Evolutionary conservation across 2,888 invertebrate species (phyloP).

Genomic region (Cheilosia scutellata): DNA sequence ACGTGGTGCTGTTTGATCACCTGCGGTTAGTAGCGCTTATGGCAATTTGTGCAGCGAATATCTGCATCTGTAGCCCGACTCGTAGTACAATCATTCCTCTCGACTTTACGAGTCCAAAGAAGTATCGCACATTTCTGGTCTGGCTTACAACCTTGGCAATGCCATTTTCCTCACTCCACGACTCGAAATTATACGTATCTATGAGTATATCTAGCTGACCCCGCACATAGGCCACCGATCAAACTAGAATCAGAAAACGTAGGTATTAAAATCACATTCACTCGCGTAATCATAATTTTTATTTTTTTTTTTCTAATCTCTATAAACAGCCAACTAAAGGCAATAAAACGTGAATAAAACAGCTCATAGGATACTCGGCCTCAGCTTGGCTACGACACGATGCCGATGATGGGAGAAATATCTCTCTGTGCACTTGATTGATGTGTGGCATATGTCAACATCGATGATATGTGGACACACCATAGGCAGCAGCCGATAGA

Average conservation of each 20-base stretch:
- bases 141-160: not conserved
- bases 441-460: slow-evolving; percentile 75
- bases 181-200: no score
- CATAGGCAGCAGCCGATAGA: slow-evolving; percentile 10
- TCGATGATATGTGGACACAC: slow-evolving; percentile 75
- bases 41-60: no score
- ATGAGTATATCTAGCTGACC: slow-evolving; percentile 56
- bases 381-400: not conserved
- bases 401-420: slow-evolving; percentile 8
- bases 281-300: slow-evolving; percentile 23
- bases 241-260: slow-evolving; percentile 72
- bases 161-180: not conserved
- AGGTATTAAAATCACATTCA: slow-evolving; percentile 42
- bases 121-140: no score
- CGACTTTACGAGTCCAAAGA: no score
- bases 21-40: no score
- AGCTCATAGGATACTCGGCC: slow-evolving; percentile 70
- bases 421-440: slow-evolving; percentile 59
- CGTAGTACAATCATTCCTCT: no score
- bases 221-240: slow-evolving; percentile 79
- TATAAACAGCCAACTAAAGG: slow-evolving; percentile 36
- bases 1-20: no score
- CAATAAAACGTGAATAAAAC: slow-evolving; percentile 77
- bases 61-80: no score
- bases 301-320: slow-evolving; percentile 11